Base-by-base conservation (phyloP, 2,797 vertebrate genomes). In the Sarcophilus harrisii region DNA sequence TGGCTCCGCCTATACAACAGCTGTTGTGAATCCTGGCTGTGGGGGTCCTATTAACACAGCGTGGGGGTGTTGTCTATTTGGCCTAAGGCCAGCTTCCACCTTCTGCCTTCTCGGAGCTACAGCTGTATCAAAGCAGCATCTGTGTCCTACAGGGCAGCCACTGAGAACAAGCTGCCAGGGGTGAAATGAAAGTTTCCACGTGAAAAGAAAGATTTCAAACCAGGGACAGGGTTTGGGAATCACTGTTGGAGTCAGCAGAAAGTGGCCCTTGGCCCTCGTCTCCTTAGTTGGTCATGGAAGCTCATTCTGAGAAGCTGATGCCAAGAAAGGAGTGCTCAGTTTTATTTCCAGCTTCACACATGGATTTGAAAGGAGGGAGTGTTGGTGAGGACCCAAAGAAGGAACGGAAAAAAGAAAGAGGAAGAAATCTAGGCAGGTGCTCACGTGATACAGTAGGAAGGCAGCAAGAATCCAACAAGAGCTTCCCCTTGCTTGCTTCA, bases 11-110 rank as follows among this genome's bases (percentile, higher is more conserved):
- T 66, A 59, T 95, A 96, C 96, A 98, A 97, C 96, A 62, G 93
- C 92, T 96, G 96, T 92, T 93, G 98, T 97, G 97, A 95, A 97
- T 97, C 92, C 96, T 97, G 97, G 87, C 98, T 96, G 93, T 96
- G 90, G 96, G 95, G 94, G 95, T 98, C 97, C 97, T 97, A 98
- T 98, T 98, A 98, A 96, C 97, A 96, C 97, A 97, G 97, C 96
- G 18, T 38, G 96, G 97, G 97, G 97, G 96, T 95, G 95, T 94
- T 95, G 95, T 96, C 96, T 94, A 98, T 97, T 96, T 96, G 97
- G 97, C 98, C 97, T 96, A 97, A 97, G 96, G 96, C 95, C 96
- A 0, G 0, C 96, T 81, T 96, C 96, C 92, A 96, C 97, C 97
- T 92, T 94, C 93, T 96, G 97, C 97, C 97, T 98, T 97, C 97